Evolutionary conservation across 2,113 vertebrate genomes (phyloP), one percentile per base, ranked within the genome.

Genomic region (Ailurus styani): DNA sequence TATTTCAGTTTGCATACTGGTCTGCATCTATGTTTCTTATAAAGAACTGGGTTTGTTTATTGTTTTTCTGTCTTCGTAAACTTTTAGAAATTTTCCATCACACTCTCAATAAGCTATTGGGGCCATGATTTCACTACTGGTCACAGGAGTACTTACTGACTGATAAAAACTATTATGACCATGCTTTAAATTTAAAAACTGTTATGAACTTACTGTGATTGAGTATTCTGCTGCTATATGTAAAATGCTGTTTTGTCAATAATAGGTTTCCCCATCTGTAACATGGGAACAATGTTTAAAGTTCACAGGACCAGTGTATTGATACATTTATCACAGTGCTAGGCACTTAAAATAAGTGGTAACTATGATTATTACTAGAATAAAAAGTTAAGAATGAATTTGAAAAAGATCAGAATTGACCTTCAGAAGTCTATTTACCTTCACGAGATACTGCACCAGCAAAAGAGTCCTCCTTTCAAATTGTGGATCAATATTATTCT

Each of bases 231-330:
- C 34, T 88, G 15, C 12, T 90, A 2, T 75, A 84, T 87, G 57
- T 25, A 93, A 55, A 93, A 64, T 57, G 9, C 1, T 78, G 5
- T 60, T 88, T 83, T 84, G 25, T 83, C 45, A 82, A 27, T 75
- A 96, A 75, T 52, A 23, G 37, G n/a, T 94, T 89, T 95, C 68
- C 27, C 91, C 13, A 77, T 95, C 86, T 97, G 15, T 52, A 95
- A 97, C 25, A 37, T 17, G 60, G 18, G 42, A 29, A 88, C 37
- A 87, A 81, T 54, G 79, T 94, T 23, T 20, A 81, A 91, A 91
- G 34, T 87, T 97, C 62, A 87, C 6, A 82, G 50, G 18, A 70
- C 17, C 10, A 86, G 47, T 14, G 47, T 55, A 93, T 5, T 54
- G 62, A 85, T 70, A 90, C 14, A 91, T 37, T 94, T 95, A 91